Percentiles rank a stretch among this genome's conserved stretches.
phyloP scores from a whole-genome alignment of 1,140 invertebrate genomes.

The Listronotus bonariensis region DNA sequence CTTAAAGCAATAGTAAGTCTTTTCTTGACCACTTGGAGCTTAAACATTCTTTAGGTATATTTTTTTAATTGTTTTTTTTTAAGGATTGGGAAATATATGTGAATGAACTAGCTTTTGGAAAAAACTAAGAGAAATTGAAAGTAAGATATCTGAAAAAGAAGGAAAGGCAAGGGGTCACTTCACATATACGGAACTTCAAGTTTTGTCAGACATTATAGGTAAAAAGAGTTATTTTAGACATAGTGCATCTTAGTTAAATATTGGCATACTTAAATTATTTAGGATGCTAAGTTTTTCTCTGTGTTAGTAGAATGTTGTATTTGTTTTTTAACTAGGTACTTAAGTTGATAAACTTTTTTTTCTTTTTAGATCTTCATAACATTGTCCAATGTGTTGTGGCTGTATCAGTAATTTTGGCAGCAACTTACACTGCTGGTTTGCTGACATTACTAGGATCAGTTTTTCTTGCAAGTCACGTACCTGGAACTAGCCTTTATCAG shows the following conservation, averaged over 20 bases:
- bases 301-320: too few species aligned
- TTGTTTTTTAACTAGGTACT: too few species aligned
- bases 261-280: too few species aligned
- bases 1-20: constrained; percentile 83
- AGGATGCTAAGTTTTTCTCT: too few species aligned
- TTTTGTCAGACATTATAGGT: constrained; percentile 61
- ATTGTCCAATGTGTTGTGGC: constrained; percentile 63
- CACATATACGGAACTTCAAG: constrained; percentile 80
- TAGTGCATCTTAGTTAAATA: too few species aligned
- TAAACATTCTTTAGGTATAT: not conserved
- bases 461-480: constrained; percentile 65
- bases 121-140: constrained; percentile 70
- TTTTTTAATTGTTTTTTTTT: constrained; percentile 43
- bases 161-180: constrained; percentile 75
- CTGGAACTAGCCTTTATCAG: constrained; percentile 55
- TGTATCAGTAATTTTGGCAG: constrained; percentile 68
- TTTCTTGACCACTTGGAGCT: not conserved
- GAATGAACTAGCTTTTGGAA: constrained; percentile 69
- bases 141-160: constrained; percentile 71
- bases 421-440: constrained; percentile 74
- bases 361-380: constrained; percentile 52
- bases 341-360: too few species aligned
- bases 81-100: constrained; percentile 89
- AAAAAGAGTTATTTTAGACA: not conserved
- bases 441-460: constrained; percentile 73